These are phyloP conservation scores for Cydia amplana DNA, from an alignment of 1,140 invertebrate genomes.

Conservation along the genomic window DNA sequence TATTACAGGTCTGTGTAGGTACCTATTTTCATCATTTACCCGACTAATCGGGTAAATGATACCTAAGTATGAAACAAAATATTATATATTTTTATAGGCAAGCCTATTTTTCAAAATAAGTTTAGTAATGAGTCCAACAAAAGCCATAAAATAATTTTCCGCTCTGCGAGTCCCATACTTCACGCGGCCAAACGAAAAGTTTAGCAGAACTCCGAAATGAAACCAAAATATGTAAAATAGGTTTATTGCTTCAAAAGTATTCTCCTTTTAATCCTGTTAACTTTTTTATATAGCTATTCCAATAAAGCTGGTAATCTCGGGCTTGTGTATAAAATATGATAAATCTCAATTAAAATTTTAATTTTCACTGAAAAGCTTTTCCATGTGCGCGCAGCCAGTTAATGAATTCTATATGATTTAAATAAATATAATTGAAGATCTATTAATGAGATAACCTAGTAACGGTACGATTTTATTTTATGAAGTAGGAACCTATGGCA, in stretches of 20 bases:
- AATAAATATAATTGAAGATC: background rate
- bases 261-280: conserved; percentile 11
- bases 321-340: conserved; percentile 13
- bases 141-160: conserved; percentile 29
- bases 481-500: too few relatives aligned
- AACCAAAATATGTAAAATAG: conserved; percentile 23
- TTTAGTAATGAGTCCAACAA: conserved; percentile 22
- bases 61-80: too few relatives aligned
- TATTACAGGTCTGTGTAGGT: too few relatives aligned
- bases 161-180: conserved; percentile 16
- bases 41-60: too few relatives aligned
- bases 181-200: conserved; percentile 22
- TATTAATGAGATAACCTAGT: background rate
- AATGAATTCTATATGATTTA: conserved; percentile 4
- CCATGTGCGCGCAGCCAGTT: background rate
- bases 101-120: conserved; percentile 6
- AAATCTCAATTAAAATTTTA: conserved; percentile 18
- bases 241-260: conserved; percentile 19
- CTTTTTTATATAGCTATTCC: background rate
- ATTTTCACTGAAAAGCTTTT: conserved; percentile 9
- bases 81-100: background rate
- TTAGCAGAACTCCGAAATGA: conserved; percentile 7
- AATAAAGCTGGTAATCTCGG: conserved; percentile 11
- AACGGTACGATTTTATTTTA: too few relatives aligned
- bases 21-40: background rate